Base-by-base conservation (phyloP, 2,888 invertebrate genomes). In the Drosophila sordidula region DNA sequence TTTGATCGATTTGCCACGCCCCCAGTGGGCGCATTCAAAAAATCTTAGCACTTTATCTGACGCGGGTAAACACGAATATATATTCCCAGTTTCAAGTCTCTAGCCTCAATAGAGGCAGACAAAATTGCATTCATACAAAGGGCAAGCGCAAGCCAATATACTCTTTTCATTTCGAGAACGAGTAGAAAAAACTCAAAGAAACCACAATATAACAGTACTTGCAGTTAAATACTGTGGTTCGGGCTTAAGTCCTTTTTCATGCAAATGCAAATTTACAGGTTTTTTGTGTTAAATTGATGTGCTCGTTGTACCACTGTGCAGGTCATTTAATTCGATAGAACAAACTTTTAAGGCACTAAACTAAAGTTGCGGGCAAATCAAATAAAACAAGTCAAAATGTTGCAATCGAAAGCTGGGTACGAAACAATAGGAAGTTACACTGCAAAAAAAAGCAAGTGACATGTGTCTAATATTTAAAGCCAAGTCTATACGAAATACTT, bases 301-400 rank as follows among this genome's bases (percentile, higher is more conserved):
- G 9, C 9, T 29, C n/a, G n/a, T 29, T 32, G 25, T 29, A 12
- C 42, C 39, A 54, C 49, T 39, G 54, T 69, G 59, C 54, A 41
- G n/a, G 22, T 5, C 16, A 38, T 41, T 46, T 52, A 36, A 32
- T 6, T 9, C 51, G 32, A 14, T 34, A 12, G 16, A 29, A 52
- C 38, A 6, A 38, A 51, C n/a, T 26, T n/a, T 44, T 26, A 5
- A 34, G 4, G 32, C 3, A 25, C 8, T 25, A 16, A 32, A 29
- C 42, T n/a, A 66, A 11, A 45, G 25, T 14, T 38, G 9, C 4
- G 12, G 2, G 11, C 22, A 2, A 11, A 11, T 11, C 11, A 6
- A 42, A 42, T n/a, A n/a, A 36, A 50, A 25, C 8, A 3, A 9
- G n/a, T 45, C 6, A n/a, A 45, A 45, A 4, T 39, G 4, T 8